Base-by-base conservation (phyloP, 2,888 invertebrate genomes). In the Nebria salina region DNA sequence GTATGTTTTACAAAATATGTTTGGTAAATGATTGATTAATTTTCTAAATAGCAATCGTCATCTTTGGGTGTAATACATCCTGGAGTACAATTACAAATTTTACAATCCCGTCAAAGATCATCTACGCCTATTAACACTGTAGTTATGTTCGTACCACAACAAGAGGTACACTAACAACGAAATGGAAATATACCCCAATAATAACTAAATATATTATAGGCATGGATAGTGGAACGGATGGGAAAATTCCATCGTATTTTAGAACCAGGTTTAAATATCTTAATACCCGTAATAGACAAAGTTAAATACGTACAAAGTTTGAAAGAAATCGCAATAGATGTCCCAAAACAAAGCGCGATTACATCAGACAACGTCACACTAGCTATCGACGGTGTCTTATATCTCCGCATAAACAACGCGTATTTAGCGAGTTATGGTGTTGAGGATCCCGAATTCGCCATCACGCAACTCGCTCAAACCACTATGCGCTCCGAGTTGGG, bases 401-500 rank as follows among this genome's bases (percentile, higher is more conserved):
- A 99, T 89, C 92, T 99, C 81, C 92, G 96, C 87, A 96, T 99
- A 84, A 91, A 96, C 82, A 96, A 99, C 90, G 95, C 99, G 0
- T 99, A 98, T 88, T 93, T 96, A 89, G 94, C 95, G 75, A 98
- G 98, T 84, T 99, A 99, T 89, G 99, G 99, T 26, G 99, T 99
- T 9, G 98, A 99, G 90, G 99, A 99, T 90, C 98, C 99, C 0
- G 99, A 99, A 89, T 99, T 98, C 91, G 99, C 99, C 0, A 97
- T 99, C 82, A 98, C 98, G 0, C 99, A 99, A 89, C 90, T 99
- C 72, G 99, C 99, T 1, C 99, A 99, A 91, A 99, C 99, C 0
- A 99, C 99, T 0, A 99, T 99, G 99, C 93, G 99, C 87, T 98
- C 98, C 0, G 99, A 99, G 89, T 91, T 99, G 68, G 99, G 99